A percentile compares a stretch with the other conserved stretches of the same genome.
Conservation (phyloP, 1,140 invertebrate genomes). For the Tetranychus cinnabarinus region DNA sequence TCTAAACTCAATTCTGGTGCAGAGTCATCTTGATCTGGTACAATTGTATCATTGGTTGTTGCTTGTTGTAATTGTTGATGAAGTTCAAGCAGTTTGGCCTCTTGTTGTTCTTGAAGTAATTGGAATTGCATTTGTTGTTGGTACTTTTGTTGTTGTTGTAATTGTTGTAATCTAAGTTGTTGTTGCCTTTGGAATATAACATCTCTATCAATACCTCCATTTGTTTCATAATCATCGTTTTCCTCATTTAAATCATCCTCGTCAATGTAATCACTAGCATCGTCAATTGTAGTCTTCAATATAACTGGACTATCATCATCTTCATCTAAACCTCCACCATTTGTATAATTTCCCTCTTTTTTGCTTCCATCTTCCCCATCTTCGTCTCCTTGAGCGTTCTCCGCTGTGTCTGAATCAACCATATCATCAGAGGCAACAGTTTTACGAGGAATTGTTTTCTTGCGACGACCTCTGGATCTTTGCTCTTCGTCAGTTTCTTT, state of each 20-base stretch:
- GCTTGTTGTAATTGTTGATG: background rate
- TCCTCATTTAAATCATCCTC: background rate
- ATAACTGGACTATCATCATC: background rate
- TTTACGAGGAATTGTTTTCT: background rate
- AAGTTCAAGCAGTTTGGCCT: background rate
- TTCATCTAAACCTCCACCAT: background rate
- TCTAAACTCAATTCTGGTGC: background rate
- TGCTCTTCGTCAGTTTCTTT: conserved; percentile 23
- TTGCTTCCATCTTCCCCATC: background rate
- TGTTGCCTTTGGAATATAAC: conserved; percentile 1
- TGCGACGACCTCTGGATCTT: background rate
- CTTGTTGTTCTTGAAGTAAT: background rate
- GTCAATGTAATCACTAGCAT: background rate
- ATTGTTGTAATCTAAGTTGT: background rate
- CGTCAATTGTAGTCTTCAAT: background rate
- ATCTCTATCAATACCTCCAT: background rate
- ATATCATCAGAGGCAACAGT: too few relatives aligned
- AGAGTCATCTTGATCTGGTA: background rate
- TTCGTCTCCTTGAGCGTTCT: background rate
- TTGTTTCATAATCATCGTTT: background rate
- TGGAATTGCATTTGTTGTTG: background rate
- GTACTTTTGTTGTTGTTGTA: background rate
- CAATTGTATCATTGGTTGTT: background rate
- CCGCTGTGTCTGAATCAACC: background rate
- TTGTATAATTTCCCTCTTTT: background rate